Percentiles rank a stretch among this genome's conserved stretches.
phyloP scores from a whole-genome alignment of 1,140 invertebrate species.

The Halictus rubicundus region DNA sequence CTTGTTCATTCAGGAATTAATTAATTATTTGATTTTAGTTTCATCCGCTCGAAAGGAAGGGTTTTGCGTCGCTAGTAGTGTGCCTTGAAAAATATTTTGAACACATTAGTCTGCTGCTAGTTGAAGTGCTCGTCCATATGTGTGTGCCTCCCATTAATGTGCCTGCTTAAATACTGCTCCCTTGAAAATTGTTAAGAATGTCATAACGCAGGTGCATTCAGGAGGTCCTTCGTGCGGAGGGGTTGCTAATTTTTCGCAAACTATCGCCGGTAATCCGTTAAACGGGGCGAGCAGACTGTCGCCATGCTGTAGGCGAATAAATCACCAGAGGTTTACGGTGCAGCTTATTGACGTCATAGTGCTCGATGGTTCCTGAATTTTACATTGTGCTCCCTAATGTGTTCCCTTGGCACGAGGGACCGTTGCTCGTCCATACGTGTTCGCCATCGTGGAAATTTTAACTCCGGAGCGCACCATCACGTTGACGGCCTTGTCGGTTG shows the following conservation, averaged over 20 bases:
- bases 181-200: no score
- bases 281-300: conserved; percentile 24
- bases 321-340: conserved; percentile 46
- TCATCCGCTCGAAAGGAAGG: no score
- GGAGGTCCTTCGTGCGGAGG: no score
- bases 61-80: no score
- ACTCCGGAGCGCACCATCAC: not conserved
- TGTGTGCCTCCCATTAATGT: no score
- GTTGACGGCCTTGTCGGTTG: not conserved
- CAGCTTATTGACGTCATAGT: conserved; percentile 45
- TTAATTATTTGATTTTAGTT: no score
- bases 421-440: not conserved
- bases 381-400: conserved; percentile 46
- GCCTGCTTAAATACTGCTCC: no score
- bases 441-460: conserved; percentile 1
- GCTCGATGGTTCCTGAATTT: conserved; percentile 53
- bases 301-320: conserved; percentile 39
- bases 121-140: no score
- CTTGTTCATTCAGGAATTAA: no score
- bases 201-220: no score
- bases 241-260: not conserved
- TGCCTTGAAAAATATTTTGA: no score
- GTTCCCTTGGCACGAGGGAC: conserved; percentile 24
- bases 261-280: conserved; percentile 40
- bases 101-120: no score